Evolutionary conservation across 2,113 vertebrate species (phyloP).

Genomic region (Otus sunia): DNA sequence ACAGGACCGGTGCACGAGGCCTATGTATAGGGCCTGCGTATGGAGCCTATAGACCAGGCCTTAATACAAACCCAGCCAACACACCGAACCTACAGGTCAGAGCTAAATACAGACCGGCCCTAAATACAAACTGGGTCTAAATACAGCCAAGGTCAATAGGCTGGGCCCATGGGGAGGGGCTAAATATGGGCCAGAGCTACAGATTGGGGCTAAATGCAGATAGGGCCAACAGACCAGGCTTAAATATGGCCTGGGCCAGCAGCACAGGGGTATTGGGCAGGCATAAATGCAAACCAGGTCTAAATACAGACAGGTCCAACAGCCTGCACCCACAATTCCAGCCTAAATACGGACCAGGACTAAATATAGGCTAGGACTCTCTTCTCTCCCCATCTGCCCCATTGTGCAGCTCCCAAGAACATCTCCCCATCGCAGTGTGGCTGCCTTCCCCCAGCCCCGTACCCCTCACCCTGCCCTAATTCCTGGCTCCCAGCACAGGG

Average conservation of each 20-base stretch:
- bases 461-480: not conserved
- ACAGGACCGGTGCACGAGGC: accelerated
- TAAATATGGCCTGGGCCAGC: not conserved
- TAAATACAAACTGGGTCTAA: not conserved
- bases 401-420: not conserved
- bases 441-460: accelerated
- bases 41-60: not conserved
- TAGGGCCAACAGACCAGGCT: not conserved
- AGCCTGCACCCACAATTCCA: too few relatives aligned
- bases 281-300: not conserved
- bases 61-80: not conserved
- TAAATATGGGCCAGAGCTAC: not conserved
- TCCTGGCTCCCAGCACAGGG: not conserved
- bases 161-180: not conserved
- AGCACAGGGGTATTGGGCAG: accelerated
- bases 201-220: not conserved
- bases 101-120: not conserved
- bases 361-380: accelerated
- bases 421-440: accelerated
- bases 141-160: not conserved
- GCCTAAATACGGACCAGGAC: accelerated
- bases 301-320: not conserved
- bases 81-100: accelerated
- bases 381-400: too few relatives aligned
- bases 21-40: accelerated